Percentiles rank a stretch among this genome's conserved stretches.
phyloP scores from a whole-genome alignment of 2,797 vertebrate genomes.

The Cygnus olor region DNA sequence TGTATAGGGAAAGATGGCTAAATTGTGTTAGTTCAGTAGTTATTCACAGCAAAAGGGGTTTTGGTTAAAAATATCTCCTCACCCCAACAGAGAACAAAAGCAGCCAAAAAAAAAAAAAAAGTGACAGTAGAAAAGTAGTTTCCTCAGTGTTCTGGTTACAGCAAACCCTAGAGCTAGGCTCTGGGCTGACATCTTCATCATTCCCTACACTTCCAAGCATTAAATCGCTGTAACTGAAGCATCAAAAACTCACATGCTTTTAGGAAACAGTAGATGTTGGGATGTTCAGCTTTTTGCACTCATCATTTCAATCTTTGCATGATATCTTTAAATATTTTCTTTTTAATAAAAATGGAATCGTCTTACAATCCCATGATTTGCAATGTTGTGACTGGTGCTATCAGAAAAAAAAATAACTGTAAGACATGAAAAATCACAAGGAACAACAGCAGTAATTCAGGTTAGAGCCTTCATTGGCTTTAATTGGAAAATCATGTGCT shows the following conservation, averaged over 20 bases:
- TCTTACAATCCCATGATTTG: neutral
- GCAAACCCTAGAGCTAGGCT: neutral
- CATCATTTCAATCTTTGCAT: neutral
- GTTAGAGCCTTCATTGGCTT: neutral
- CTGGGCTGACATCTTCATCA: neutral
- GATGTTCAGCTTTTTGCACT: neutral
- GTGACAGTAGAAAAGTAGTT: neutral
- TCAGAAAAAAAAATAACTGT: neutral
- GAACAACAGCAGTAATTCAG: neutral
- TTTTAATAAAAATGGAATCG: constrained; percentile 23
- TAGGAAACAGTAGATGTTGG: neutral
- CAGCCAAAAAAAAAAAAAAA: neutral
- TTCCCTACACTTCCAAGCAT: neutral
- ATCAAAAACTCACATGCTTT: neutral
- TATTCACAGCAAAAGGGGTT: neutral
- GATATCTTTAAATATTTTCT: neutral
- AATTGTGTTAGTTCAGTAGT: neutral
- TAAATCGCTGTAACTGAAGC: neutral
- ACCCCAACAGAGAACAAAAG: neutral
- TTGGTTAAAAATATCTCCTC: neutral
- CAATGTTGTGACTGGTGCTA: neutral
- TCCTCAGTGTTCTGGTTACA: neutral
- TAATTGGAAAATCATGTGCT: neutral
- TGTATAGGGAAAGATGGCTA: neutral
- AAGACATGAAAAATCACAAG: neutral